Percentiles rank a stretch among this genome's conserved stretches.
Evolutionary conservation across 1,140 invertebrate genomes (phyloP).

Genomic region (Bilobella aurantiaca): DNA sequence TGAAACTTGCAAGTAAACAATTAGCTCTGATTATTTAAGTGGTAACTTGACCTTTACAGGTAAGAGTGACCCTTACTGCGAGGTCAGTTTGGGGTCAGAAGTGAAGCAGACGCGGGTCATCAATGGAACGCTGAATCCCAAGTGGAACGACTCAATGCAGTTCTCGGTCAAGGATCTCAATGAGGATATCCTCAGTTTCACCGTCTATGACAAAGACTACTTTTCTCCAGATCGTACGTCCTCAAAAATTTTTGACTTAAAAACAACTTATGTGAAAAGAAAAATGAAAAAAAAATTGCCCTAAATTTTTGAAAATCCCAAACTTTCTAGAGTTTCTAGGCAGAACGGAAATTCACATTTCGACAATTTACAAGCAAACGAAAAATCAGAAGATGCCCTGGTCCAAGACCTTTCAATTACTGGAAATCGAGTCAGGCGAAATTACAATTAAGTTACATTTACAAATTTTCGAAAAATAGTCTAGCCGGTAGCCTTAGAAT

Average conservation of each 20-base stretch:
- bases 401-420: constrained; percentile 54
- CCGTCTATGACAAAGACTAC: constrained; percentile 64
- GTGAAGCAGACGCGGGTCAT: constrained; percentile 59
- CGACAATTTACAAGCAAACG: constrained; percentile 54
- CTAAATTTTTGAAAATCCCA: too few relatives aligned
- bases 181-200: constrained; percentile 63
- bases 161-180: constrained; percentile 62
- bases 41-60: constrained; percentile 37
- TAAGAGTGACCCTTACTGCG: constrained; percentile 61
- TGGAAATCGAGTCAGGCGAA: constrained; percentile 61
- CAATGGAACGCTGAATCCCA: constrained; percentile 50
- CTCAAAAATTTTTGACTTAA: background rate
- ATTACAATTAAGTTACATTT: constrained; percentile 63
- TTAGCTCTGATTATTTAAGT: background rate
- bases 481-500: background rate
- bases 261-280: background rate
- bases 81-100: constrained; percentile 66
- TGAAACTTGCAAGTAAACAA: background rate
- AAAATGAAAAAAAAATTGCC: too few relatives aligned
- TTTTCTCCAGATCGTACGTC: constrained; percentile 63
- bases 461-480: constrained; percentile 50
- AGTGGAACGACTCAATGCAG: constrained; percentile 76
- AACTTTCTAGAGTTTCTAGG: constrained; percentile 63
- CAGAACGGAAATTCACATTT: constrained; percentile 59
- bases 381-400: constrained; percentile 54